phyloP scores from a whole-genome alignment of 2,113 vertebrate species.

The Tamias sibiricus region DNA sequence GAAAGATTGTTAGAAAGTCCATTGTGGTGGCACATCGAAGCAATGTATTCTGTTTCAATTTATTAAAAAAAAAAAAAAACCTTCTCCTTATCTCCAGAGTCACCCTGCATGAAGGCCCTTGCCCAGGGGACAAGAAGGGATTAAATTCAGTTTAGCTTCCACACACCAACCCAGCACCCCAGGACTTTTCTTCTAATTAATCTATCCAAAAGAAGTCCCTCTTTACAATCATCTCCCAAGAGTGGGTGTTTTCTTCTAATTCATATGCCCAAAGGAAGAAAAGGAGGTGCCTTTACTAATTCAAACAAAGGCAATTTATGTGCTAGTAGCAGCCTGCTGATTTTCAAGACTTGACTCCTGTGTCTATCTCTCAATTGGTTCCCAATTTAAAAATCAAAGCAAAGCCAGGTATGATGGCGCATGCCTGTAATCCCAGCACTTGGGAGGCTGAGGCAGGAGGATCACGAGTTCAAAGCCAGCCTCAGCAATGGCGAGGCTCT shows the following conservation, averaged over 20 bases:
- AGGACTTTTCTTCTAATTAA: not conserved
- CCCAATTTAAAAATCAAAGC: not conserved
- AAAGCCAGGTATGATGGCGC: no score
- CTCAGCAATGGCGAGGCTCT: no score
- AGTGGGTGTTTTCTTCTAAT: not conserved
- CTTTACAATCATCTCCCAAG: not conserved
- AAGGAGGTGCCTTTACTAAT: not conserved
- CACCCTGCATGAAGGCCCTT: not conserved
- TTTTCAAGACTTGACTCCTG: not conserved
- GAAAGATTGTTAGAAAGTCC: not conserved
- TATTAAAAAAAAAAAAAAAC: not conserved
- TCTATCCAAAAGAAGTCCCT: not conserved
- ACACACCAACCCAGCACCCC: not conserved
- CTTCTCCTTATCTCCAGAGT: not conserved
- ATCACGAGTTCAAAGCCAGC: no score
- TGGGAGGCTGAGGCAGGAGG: no score
- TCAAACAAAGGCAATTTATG: not conserved
- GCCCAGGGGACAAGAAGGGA: not conserved
- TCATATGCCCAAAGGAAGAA: not conserved
- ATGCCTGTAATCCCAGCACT: no score
- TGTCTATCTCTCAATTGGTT: not conserved
- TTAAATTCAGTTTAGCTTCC: not conserved
- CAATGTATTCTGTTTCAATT: not conserved
- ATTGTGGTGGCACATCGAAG: not conserved
- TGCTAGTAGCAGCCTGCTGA: not conserved